Percentiles rank a stretch among this genome's conserved stretches.
Conservation (phyloP, 2,113 vertebrate species). For the Neodon shergylaensis region DNA sequence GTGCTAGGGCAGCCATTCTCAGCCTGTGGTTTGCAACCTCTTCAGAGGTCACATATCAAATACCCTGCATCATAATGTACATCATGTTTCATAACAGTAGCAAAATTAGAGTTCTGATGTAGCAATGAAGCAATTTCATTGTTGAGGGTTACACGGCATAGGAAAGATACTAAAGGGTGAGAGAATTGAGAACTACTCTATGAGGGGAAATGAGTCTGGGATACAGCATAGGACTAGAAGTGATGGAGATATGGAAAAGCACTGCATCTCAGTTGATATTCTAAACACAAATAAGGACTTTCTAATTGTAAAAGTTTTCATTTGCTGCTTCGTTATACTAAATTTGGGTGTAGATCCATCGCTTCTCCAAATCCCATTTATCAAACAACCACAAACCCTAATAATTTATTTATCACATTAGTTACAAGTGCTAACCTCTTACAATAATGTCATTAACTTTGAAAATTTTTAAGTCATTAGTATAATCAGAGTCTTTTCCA, state of each 20-base stretch:
- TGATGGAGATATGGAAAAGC: neutral
- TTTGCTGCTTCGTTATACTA: neutral
- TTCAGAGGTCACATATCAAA: neutral
- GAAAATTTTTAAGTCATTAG: neutral
- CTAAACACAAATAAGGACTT: neutral
- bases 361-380: neutral
- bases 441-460: neutral
- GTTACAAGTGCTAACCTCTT: neutral
- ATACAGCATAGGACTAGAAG: neutral
- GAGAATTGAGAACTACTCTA: neutral
- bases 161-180: neutral
- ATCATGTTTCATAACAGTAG: neutral
- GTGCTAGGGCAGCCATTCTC: neutral
- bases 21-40: neutral
- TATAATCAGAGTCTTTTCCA: neutral
- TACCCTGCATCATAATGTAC: neutral
- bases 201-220: neutral
- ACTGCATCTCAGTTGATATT: neutral
- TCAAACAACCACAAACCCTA: neutral
- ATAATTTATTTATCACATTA: slow-evolving; percentile 27
- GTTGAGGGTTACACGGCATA: neutral
- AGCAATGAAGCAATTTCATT: neutral
- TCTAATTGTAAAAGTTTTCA: slow-evolving; percentile 27
- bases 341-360: neutral
- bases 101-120: neutral